These are phyloP conservation scores for Rhea pennata DNA, from an alignment of 2,113 vertebrate species.

Conservation along the genomic window DNA sequence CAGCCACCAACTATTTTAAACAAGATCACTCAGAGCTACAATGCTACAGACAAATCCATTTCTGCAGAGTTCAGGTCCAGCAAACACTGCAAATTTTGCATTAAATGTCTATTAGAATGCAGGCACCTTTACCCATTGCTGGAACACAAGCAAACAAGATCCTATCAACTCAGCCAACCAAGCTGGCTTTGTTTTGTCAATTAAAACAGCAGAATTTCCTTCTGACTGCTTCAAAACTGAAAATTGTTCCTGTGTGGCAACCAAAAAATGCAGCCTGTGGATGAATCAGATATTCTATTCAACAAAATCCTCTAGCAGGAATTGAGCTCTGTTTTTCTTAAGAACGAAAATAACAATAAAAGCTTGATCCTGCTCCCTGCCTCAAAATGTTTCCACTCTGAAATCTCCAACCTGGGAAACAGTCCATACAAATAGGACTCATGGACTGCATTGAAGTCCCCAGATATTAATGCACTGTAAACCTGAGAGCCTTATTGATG, in stretches of 20 bases:
- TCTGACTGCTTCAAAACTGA: not conserved
- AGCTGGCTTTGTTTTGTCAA: not conserved
- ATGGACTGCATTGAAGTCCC: not conserved
- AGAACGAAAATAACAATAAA: not conserved
- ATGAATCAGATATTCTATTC: conserved; percentile 24
- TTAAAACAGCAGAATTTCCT: conserved; percentile 5
- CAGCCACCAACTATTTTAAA: not conserved
- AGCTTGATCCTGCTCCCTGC: not conserved
- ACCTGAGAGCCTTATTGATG: not conserved
- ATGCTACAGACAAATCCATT: not conserved
- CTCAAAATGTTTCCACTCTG: conserved; percentile 1
- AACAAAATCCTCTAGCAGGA: not conserved
- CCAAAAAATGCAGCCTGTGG: conserved; percentile 16
- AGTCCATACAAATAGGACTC: not conserved
- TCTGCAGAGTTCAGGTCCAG: not conserved
- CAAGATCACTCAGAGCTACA: not conserved
- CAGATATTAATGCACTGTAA: not conserved
- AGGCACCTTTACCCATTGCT: not conserved
- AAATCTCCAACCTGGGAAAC: not conserved
- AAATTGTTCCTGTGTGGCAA: conserved; percentile 5
- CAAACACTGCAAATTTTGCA: not conserved
- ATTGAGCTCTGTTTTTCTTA: not conserved
- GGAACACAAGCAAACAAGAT: not conserved
- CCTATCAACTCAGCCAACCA: not conserved
- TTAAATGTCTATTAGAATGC: not conserved